These are phyloP conservation scores for Lates japonicus DNA, from an alignment of 2,797 vertebrate genomes.

Conservation along the genomic window DNA sequence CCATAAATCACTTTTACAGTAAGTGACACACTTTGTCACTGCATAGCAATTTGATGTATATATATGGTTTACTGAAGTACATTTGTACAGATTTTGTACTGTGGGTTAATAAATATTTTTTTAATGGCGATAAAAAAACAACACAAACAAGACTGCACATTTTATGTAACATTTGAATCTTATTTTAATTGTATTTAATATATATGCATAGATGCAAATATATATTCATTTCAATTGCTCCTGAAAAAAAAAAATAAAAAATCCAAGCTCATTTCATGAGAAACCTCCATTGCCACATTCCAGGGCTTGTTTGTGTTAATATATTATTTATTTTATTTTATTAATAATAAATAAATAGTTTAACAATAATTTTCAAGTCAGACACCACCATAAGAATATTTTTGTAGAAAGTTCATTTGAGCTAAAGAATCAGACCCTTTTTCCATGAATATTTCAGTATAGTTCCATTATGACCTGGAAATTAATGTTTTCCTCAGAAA, in stretches of 20 bases:
- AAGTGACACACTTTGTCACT: background rate
- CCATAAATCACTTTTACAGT: background rate
- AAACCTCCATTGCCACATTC: background rate
- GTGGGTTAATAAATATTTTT: too few species aligned
- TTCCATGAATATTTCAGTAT: background rate
- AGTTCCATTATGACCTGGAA: background rate
- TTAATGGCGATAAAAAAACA: background rate
- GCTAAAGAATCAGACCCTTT: background rate
- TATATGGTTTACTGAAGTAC: background rate
- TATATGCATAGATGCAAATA: background rate
- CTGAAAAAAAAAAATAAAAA: background rate
- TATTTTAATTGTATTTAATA: background rate
- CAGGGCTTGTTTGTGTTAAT: conserved; percentile 45
- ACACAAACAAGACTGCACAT: background rate
- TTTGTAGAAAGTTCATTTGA: background rate
- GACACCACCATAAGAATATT: background rate
- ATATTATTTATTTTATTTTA: background rate
- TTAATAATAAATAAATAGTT: too few species aligned
- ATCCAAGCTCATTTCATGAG: background rate
- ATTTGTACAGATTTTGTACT: background rate
- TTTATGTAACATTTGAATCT: background rate
- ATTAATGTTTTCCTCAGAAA: background rate
- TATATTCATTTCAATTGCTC: background rate
- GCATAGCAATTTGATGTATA: background rate
- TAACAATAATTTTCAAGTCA: background rate